Base-by-base conservation (phyloP, 1,140 invertebrate genomes). In the Octopus sinensis region DNA sequence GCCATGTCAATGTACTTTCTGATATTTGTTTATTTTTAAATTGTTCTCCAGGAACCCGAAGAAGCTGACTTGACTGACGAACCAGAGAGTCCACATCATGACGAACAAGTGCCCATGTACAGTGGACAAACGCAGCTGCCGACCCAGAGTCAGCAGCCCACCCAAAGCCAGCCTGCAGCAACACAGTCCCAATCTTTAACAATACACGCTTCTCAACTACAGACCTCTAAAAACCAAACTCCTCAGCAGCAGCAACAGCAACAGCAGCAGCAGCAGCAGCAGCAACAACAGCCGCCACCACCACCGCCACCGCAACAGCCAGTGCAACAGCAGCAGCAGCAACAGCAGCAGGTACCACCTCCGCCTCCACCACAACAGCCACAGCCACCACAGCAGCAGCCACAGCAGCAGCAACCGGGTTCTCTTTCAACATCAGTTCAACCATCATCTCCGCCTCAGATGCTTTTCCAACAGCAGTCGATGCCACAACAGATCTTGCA, bases 1-100 rank as follows among this genome's bases (percentile, higher is more conserved):
- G 30, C 30, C 1, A 43, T 43, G 30, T 43, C 30, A 3, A 43
- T 43, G 30, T 43, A 43, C 13, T 81, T 13, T 81, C 30, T 77
- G 17, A 53, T 30, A 12, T 81, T 62, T 78, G 82, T 83, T 71
- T 43, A 43, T 43, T 43, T 43, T 43, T 43, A 43, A 43, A 43
- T 43, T 43, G 30, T 43, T 43, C 77, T 43, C 51, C 82, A 90
- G 89, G 89, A 90, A 78, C 88, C 87, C 53, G 89, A 90, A 71
- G 90, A 90, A 78, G 86, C 86, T 80, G 89, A 91, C 7, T 85
- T 90, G 75, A 89, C 88, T 75, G 91, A 91, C 86, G 91, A 91
- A 76, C 87, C 87, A 7, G 91, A 90, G n/a, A 87, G 86, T 76
- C 86, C 88, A 12, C 89, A 87, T 23, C 82, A 86, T 76, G 88